These are phyloP conservation scores for Episyrphus balteatus DNA, from an alignment of 1,140 invertebrate species.

Conservation along the genomic window DNA sequence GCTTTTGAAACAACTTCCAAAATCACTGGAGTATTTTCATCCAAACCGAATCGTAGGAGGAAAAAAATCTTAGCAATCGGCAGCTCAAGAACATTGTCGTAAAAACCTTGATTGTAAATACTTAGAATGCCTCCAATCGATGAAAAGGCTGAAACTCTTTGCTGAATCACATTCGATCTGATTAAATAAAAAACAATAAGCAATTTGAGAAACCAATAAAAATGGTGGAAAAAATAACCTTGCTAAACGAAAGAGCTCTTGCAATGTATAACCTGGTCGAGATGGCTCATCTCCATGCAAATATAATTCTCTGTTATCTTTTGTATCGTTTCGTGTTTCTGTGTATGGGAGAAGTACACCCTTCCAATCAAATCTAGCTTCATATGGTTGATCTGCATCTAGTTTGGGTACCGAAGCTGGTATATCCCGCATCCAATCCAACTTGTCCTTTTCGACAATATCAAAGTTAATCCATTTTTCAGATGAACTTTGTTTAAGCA, in stretches of 20 bases:
- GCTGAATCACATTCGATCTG: slow-evolving; percentile 59
- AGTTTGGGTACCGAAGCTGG: slow-evolving; percentile 37
- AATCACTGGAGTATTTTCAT: slow-evolving; percentile 64
- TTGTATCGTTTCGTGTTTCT: slow-evolving; percentile 46
- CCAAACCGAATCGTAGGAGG: slow-evolving; percentile 69
- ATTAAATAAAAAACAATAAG: slow-evolving; percentile 9
- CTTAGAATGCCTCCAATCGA: slow-evolving; percentile 68
- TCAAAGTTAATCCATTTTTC: slow-evolving; percentile 75
- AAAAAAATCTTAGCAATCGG: slow-evolving; percentile 63
- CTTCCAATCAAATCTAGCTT: slow-evolving; percentile 58
- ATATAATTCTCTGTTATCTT: slow-evolving; percentile 57
- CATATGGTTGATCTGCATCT: slow-evolving; percentile 47
- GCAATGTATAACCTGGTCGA: slow-evolving; percentile 76
- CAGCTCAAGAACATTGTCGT: slow-evolving; percentile 53
- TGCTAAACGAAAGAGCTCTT: slow-evolving; percentile 68
- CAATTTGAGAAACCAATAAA: background rate
- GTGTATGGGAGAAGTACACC: slow-evolving; percentile 57
- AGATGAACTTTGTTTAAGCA: slow-evolving; percentile 47
- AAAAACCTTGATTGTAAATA: slow-evolving; percentile 58
- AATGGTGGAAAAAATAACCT: slow-evolving; percentile 9
- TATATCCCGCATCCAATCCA: slow-evolving; percentile 72
- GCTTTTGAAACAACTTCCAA: slow-evolving; percentile 61
- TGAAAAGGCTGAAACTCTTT: slow-evolving; percentile 65
- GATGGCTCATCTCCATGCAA: slow-evolving; percentile 88
- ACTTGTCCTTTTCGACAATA: slow-evolving; percentile 66